Evolutionary conservation across 2,113 vertebrate genomes (phyloP).

Genomic region (Protobothrops mucrosquamatus): DNA sequence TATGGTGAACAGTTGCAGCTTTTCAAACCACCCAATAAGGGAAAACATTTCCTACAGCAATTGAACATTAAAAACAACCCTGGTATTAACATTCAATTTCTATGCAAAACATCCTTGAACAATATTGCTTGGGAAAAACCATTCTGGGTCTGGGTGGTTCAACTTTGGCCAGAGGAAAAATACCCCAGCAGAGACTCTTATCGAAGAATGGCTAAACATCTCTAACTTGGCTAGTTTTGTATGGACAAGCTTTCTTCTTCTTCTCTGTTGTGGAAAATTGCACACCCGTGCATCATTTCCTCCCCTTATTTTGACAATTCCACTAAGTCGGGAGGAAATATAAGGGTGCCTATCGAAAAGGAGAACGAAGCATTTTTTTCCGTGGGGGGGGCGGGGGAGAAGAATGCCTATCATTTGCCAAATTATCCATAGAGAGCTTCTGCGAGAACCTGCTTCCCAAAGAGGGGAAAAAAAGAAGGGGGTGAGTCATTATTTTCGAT

Average conservation of each 20-base stretch:
- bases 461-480: rapidly evolving
- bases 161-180: neutral
- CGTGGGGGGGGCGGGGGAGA: too few species aligned
- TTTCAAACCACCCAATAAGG: neutral
- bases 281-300: neutral
- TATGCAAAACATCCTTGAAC: neutral
- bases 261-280: too few species aligned
- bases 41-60: neutral
- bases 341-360: neutral
- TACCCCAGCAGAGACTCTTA: neutral
- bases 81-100: neutral
- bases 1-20: neutral
- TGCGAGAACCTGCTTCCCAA: neutral
- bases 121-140: neutral
- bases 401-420: neutral
- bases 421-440: neutral
- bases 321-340: neutral
- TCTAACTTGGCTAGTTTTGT: neutral
- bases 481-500: neutral
- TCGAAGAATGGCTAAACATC: too few species aligned
- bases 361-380: neutral
- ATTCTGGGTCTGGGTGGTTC: neutral
- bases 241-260: neutral
- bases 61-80: neutral
- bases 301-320: neutral